Base-by-base conservation (phyloP, 1,140 invertebrate species). In the Helicoverpa zea region DNA sequence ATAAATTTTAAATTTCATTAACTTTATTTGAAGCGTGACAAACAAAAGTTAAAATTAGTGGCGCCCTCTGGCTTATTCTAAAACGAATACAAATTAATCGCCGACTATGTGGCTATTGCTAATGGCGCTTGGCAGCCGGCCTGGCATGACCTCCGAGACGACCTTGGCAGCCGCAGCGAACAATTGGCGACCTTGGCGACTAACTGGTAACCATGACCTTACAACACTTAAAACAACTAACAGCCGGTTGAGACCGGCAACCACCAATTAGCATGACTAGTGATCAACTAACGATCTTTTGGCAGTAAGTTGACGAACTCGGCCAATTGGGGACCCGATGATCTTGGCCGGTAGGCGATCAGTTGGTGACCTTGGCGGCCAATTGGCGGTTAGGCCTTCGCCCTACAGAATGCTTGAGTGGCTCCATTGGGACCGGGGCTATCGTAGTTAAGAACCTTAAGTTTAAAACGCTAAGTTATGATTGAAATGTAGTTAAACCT, bases 81-180 rank as follows among this genome's bases (percentile, higher is more conserved):
- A 94, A 94, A 94, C 93, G 93, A 94, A 94, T 94, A 94, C 86
- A 94, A 94, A 94, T 90, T 86, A 94, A 92, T 83, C 83, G 92
- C 92, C 93, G 88, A 90, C 92, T 93, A 93, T 90, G 88, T 90
- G 90, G 91, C 93, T 93, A 94, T 92, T 92, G 89, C 92, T 93
- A 94, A 81, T 66, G 86, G 86, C 88, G 88, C 84, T 83, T 85
- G 77, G 81, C 78, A 74, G 76, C 75, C 79, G 68, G 56, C 80
- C 66, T 51, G 66, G 73, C 78, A 47, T 66, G 68, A 61, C 51
- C 76, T 80, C 81, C 78, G 54, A 61, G 79, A 80, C 54, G 78
- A 80, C 49, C 81, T 75, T 70, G 80, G 77, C 76, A 70, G 49
- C 76, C 43, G 72, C 29, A 64, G 66, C 47, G 51, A 75, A 80